Base-by-base conservation (phyloP, 2,888 invertebrate species). In the Pseudanteris insignis region DNA sequence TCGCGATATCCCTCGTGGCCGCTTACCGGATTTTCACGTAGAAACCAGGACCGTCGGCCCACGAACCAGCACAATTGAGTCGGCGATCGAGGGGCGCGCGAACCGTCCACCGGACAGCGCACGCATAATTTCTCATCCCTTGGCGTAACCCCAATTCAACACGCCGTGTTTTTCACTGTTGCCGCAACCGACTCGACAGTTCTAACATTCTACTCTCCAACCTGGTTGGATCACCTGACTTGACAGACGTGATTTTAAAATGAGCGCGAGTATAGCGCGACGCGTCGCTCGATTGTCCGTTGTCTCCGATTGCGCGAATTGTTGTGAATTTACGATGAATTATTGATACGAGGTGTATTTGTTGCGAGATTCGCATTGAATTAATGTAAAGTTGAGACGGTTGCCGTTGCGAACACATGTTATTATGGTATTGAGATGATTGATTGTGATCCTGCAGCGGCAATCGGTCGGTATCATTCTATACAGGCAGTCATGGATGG, bases 21-120 rank as follows among this genome's bases (percentile, higher is more conserved):
- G 63, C 62, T 8, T 58, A 61, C 21, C 60, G 53, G 29, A 50
- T 73, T 37, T 75, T 68, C 67, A 78, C 77, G 77, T 78, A 78
- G 76, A 69, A 73, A 50, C n/a, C n/a, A n/a, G n/a, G n/a, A n/a
- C n/a, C n/a, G n/a, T n/a, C n/a, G n/a, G n/a, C 8, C n/a, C n/a
- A 34, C 41, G 11, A 41, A 50, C 10, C 18, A 15, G 25, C 30
- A 58, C 36, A 51, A 58, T 51, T 30, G 40, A 50, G 47, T 40
- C 36, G 29, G 11, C 10, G 3, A 48, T 29, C 12, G 11, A 33
- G 40, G 8, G 12, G 38, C 13, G 41, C 13, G 30, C n/a, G n/a
- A n/a, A n/a, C n/a, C n/a, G n/a, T n/a, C n/a, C n/a, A n/a, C n/a
- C n/a, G n/a, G n/a, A n/a, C n/a, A n/a, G n/a, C n/a, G n/a, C n/a